These are phyloP conservation scores for Lordiphosa andalusiaca DNA, from an alignment of 2,888 invertebrate species.

Conservation along the genomic window DNA sequence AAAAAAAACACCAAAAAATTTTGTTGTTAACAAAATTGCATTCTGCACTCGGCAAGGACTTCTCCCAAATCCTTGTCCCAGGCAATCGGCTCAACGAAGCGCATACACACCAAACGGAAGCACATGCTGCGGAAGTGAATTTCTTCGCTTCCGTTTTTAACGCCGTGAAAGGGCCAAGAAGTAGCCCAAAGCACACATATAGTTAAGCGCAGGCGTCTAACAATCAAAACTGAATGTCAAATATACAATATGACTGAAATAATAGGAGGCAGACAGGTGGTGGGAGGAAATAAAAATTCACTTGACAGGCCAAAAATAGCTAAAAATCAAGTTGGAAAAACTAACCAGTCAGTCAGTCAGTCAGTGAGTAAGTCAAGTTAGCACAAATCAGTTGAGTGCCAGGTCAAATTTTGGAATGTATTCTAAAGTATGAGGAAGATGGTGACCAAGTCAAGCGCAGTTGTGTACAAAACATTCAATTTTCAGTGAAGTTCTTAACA, in stretches of 20 bases:
- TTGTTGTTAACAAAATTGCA: constrained; percentile 38
- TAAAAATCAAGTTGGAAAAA: constrained; percentile 15
- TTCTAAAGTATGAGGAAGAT: background rate
- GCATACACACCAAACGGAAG: constrained; percentile 59
- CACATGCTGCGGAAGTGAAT: constrained; percentile 61
- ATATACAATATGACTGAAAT: constrained; percentile 34
- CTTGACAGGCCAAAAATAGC: constrained; percentile 25
- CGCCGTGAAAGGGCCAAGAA: constrained; percentile 30
- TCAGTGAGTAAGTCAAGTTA: constrained; percentile 32
- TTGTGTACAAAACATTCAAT: too few species aligned
- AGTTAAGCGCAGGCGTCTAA: constrained; percentile 44
- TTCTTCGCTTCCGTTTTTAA: constrained; percentile 53
- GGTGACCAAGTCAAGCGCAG: background rate
- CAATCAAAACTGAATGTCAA: constrained; percentile 56
- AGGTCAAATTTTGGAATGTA: constrained; percentile 18
- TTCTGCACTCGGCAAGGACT: constrained; percentile 24
- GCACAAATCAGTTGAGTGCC: constrained; percentile 31
- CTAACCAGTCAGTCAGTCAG: constrained; percentile 11
- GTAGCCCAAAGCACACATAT: constrained; percentile 12
- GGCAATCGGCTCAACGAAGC: constrained; percentile 37
- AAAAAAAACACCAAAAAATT: constrained; percentile 1
- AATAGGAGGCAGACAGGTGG: constrained; percentile 8
- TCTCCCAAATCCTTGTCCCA: constrained; percentile 12
- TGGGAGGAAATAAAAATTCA: background rate
- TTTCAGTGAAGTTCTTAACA: too few species aligned